Evolutionary conservation across 1,140 invertebrate genomes (phyloP), one percentile per base, ranked within the genome.

Genomic region (Chironomus tepperi): DNA sequence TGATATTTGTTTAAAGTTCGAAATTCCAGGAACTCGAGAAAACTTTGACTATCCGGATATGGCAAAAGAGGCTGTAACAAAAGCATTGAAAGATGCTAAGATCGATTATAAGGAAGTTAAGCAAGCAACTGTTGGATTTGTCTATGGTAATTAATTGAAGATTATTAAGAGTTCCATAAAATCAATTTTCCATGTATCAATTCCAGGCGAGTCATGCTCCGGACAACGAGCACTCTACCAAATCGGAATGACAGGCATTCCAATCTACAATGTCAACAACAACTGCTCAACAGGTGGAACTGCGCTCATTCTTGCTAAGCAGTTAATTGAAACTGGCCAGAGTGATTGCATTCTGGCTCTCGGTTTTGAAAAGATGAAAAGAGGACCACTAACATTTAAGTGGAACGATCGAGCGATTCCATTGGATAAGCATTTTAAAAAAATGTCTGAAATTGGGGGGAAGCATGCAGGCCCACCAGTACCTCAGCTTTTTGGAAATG

Each of bases 361-460:
- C 70, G 98, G 98, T 5, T 99, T 99, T 83, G 98, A 99, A 80
- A 99, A 98, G 84, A 99, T 99, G 98, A 90, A 97, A 78, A 86
- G 88, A 72, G 98, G 97, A 0, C 96, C 97, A 15, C 84, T 99
- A 2, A 86, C 87, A 16, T 86, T 88, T 0, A 91, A 90, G 84
- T 98, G 89, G 81, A 85, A 85, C 72, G 97, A 99, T 81, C 88
- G 97, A 73, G 93, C 94, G 0, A 94, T 96, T 85, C 97, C 98
- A 15, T 87, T 98, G 85, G 96, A 98, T 73, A 95, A 92, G 78
- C 97, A 98, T 82, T 88, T 98, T 12, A 87, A 91, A 74, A 84
- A 93, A 75, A 93, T 99, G 92, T 84, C 88, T 1, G 90, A 98
- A 73, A 82, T 92, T n/a, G n/a, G n/a, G n/a, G 12, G 87, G 88